Conservation (phyloP, 2,797 vertebrate species). For the Anguilla anguilla region DNA sequence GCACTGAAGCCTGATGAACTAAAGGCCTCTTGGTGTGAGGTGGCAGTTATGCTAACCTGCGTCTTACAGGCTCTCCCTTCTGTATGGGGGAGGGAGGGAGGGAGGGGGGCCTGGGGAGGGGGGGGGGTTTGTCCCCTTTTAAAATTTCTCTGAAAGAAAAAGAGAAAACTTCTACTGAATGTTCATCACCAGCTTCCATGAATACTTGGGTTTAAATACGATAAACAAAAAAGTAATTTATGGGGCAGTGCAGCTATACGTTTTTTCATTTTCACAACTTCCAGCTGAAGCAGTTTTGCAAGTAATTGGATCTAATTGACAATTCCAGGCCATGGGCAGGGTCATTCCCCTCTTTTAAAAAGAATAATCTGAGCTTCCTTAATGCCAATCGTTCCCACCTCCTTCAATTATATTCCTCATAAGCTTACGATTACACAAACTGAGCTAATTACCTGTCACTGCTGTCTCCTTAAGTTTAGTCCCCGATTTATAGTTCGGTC, state of each 20-base stretch:
- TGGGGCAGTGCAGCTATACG: neutral
- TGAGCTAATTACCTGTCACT: no score
- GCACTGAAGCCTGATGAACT: neutral
- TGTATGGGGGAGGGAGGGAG: neutral
- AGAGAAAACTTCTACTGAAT: neutral
- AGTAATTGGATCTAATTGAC: neutral
- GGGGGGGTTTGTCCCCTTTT: conserved; percentile 37
- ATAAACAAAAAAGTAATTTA: no score
- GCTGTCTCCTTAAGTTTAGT: neutral
- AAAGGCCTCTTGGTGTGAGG: conserved; percentile 20
- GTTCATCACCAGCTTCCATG: neutral
- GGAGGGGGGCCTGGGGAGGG: conserved; percentile 22
- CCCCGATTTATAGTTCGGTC: neutral
- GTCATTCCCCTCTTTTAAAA: neutral
- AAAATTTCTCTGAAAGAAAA: neutral
- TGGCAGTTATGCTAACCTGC: conserved; percentile 63
- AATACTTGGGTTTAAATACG: no score
- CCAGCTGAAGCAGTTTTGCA: no score
- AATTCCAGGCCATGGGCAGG: neutral
- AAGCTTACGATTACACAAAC: no score
- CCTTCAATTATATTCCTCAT: no score
- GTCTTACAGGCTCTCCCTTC: conserved; percentile 32
- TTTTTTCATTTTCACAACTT: no score
- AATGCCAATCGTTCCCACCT: no score
- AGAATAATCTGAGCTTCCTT: no score